A percentile compares a stretch with the other conserved stretches of the same genome.
Evolutionary conservation across 2,113 vertebrate species (phyloP).

Genomic region (Calyptomena viridis): DNA sequence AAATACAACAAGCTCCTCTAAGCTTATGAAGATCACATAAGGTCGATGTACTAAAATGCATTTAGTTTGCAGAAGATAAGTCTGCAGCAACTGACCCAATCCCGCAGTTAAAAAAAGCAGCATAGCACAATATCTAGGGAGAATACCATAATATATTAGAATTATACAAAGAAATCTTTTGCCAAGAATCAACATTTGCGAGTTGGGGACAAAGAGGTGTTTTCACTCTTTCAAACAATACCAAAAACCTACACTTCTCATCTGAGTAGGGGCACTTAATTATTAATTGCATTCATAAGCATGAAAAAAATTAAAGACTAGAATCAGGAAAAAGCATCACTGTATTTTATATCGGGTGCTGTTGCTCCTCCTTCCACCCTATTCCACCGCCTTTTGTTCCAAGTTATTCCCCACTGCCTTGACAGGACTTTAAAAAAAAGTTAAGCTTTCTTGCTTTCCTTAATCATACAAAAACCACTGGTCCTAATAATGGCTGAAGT

Average conservation of each 20-base stretch:
- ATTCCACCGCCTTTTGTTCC: background rate
- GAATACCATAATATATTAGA: background rate
- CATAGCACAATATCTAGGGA: constrained; percentile 74
- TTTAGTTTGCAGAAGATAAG: constrained; percentile 12
- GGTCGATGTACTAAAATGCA: constrained; percentile 58
- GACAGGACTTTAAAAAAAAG: background rate
- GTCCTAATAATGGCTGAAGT: background rate
- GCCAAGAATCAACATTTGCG: background rate
- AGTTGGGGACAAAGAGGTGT: background rate
- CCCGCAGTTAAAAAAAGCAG: constrained; percentile 74
- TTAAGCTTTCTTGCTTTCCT: background rate
- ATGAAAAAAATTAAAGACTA: background rate
- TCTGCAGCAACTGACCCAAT: constrained; percentile 73
- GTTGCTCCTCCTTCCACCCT: background rate
- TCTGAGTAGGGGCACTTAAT: background rate
- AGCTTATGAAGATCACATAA: constrained; percentile 13
- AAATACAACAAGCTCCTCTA: constrained; percentile 68
- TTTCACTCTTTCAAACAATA: background rate
- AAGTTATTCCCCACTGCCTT: background rate
- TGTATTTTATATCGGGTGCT: background rate
- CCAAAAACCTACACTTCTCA: accelerated
- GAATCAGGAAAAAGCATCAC: background rate
- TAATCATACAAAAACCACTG: background rate
- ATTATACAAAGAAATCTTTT: background rate
- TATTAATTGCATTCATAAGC: background rate